Evolutionary conservation across 2,797 vertebrate genomes (phyloP), one percentile per base, ranked within the genome.

Genomic region (Gila robusta): DNA sequence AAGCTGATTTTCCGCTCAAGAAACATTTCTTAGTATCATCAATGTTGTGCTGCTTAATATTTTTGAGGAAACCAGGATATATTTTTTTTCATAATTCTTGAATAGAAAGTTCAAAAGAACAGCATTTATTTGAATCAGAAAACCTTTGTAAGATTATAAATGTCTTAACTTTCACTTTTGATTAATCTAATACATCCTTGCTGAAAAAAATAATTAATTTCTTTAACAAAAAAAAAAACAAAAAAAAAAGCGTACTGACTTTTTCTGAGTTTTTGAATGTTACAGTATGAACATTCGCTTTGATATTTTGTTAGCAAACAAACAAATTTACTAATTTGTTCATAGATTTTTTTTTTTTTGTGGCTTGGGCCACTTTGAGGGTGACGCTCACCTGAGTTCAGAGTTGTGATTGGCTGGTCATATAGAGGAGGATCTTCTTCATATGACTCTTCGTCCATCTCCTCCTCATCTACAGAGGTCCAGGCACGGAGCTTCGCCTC

Each of bases 401-500:
- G 93, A 59, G 92, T 91, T 79, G 90, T 83, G 62, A 88, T 84
- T 86, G 92, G 89, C 56, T 97, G 95, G 0, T 93, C 91, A 76
- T 93, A 93, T 35, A 93, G 92, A 82, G 91, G 47, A 73, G 95
- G 95, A 88, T 97, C 98, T 71, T 99, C 98, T 0, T 98, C 97
- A 0, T 97, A 97, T 71, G 95, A 98, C 76, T 98, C 96, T 0
- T 96, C 96, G 0, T 96, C 94, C 82, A 96, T 96, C 83, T 97
- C 97, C 0, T 99, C 98, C 0, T 98, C 97, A 3, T 99, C 98
- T 86, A 99, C 90, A 0, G 98, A 99, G 0, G 98, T 98, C 98
- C 98, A 99, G 49, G 98, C 98, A 1, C 98, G 95, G 86, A 99
- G 96, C 91, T 99, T 99, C 76, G 98, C 98, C 93, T 99, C 98